These are phyloP conservation scores for Melanerpes aurifrons DNA, from an alignment of 2,113 vertebrate species.

Conservation along the genomic window DNA sequence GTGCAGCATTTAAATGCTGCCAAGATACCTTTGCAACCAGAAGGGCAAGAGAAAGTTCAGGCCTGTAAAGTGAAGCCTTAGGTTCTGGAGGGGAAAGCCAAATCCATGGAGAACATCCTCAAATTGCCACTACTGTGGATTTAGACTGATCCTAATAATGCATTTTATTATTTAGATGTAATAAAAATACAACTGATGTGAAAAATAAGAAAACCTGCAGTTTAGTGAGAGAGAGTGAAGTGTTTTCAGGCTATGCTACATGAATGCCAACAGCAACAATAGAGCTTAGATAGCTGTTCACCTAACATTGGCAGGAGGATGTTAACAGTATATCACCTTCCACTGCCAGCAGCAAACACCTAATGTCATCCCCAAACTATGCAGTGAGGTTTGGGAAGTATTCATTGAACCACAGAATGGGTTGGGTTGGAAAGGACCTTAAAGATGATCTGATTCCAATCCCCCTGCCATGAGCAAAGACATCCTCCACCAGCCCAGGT, in stretches of 20 bases:
- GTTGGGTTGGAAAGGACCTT: no score
- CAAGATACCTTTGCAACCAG: conserved; percentile 34
- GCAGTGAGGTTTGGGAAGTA: conserved; percentile 73
- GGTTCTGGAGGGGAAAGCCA: conserved; percentile 52
- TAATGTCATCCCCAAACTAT: conserved; percentile 77
- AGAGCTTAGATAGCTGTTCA: conserved; percentile 69
- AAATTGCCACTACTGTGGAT: conserved; percentile 71
- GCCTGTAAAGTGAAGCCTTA: conserved; percentile 56
- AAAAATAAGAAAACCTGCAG: conserved; percentile 71
- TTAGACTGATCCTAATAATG: conserved; percentile 75
- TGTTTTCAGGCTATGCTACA: conserved; percentile 67
- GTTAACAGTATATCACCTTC: conserved; percentile 74
- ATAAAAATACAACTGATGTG: conserved; percentile 76
- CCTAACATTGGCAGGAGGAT: conserved; percentile 68
- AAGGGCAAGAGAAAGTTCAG: conserved; percentile 65
- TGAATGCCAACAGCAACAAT: conserved; percentile 69
- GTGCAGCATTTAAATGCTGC: conserved; percentile 52
- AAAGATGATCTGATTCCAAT: no score
- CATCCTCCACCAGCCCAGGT: no score
- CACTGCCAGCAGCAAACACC: conserved; percentile 68
- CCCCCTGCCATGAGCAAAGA: no score
- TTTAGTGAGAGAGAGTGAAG: conserved; percentile 68
- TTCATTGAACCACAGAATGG: no score
- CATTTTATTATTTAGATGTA: conserved; percentile 77
- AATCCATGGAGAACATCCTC: conserved; percentile 67